A percentile compares a stretch with the other conserved stretches of the same genome.
phyloP scores from a whole-genome alignment of 2,797 vertebrate genomes.

The Micropoecilia bifurca region DNA sequence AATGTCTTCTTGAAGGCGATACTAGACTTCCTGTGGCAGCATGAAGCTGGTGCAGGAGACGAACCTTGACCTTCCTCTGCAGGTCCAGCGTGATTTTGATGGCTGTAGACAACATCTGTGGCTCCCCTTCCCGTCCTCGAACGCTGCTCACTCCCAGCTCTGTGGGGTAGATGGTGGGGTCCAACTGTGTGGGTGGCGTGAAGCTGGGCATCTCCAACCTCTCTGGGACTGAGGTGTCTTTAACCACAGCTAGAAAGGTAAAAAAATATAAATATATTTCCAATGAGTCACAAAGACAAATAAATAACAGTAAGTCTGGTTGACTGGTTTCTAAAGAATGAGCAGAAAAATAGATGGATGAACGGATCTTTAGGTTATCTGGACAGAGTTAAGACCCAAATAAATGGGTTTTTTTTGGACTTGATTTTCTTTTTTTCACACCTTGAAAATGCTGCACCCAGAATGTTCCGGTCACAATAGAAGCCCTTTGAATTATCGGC shows the following conservation, averaged over 20 bases:
- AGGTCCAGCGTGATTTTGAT: constrained; percentile 91
- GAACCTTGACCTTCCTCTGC: constrained; percentile 89
- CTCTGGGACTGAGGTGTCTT: constrained; percentile 80
- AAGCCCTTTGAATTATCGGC: not conserved
- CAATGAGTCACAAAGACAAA: not conserved
- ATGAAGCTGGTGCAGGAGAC: not conserved
- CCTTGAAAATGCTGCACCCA: not conserved
- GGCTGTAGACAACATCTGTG: constrained; percentile 89
- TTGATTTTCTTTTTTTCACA: not conserved
- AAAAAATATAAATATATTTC: not conserved
- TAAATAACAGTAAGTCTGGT: not conserved
- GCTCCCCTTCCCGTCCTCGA: constrained; percentile 74
- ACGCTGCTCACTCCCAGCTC: constrained; percentile 87
- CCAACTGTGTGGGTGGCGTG: constrained; percentile 81
- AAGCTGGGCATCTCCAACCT: constrained; percentile 87
- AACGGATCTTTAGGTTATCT: not conserved
- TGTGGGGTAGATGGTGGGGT: constrained; percentile 89
- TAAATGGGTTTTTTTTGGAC: not conserved
- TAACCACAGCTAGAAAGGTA: constrained; percentile 79
- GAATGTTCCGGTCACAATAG: not conserved
- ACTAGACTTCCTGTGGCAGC: not conserved
- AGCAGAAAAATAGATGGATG: not conserved
- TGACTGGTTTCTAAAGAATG: not conserved
- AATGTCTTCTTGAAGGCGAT: not conserved
- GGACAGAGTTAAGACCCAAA: not conserved